These are phyloP conservation scores for Sander lucioperca DNA, from an alignment of 2,113 vertebrate species.

Conservation along the genomic window DNA sequence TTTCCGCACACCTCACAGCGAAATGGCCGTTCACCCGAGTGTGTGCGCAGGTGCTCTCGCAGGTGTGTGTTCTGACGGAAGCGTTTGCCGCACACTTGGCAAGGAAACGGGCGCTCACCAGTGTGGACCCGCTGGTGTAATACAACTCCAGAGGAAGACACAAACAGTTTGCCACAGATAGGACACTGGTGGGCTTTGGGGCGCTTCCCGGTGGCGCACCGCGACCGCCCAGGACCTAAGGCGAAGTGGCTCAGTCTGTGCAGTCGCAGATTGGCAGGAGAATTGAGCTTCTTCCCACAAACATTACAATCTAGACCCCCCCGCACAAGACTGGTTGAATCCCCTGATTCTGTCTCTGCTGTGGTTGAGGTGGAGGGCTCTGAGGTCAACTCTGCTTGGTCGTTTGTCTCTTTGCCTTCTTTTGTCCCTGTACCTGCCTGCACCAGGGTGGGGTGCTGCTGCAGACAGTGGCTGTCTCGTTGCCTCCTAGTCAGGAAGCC, in stretches of 20 bases:
- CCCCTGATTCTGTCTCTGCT: slow-evolving; percentile 12
- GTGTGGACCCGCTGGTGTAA: slow-evolving; percentile 91
- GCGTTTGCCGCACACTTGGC: slow-evolving; percentile 89
- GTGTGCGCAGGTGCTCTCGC: slow-evolving; percentile 91
- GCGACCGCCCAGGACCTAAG: slow-evolving; percentile 61
- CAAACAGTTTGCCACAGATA: slow-evolving; percentile 89
- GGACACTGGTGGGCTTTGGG: slow-evolving; percentile 87
- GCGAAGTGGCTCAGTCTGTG: slow-evolving; percentile 81
- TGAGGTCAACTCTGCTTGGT: background rate
- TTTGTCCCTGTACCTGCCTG: slow-evolving; percentile 9
- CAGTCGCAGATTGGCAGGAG: slow-evolving; percentile 82
- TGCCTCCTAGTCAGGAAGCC: slow-evolving; percentile 84
- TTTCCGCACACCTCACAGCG: slow-evolving; percentile 89
- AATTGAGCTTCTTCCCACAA: slow-evolving; percentile 86
- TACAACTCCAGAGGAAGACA: slow-evolving; percentile 89
- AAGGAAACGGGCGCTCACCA: slow-evolving; percentile 85
- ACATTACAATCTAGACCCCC: slow-evolving; percentile 78
- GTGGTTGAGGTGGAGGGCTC: slow-evolving; percentile 56
- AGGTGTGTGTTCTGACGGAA: slow-evolving; percentile 93
- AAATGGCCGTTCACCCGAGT: slow-evolving; percentile 90
- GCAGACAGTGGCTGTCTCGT: slow-evolving; percentile 81
- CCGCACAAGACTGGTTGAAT: background rate
- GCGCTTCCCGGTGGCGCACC: slow-evolving; percentile 58
- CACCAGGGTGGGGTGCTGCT: slow-evolving; percentile 65
- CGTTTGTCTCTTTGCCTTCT: background rate